These are phyloP conservation scores for Drosophila demipolita DNA, from an alignment of 2,888 invertebrate genomes.

Conservation along the genomic window DNA sequence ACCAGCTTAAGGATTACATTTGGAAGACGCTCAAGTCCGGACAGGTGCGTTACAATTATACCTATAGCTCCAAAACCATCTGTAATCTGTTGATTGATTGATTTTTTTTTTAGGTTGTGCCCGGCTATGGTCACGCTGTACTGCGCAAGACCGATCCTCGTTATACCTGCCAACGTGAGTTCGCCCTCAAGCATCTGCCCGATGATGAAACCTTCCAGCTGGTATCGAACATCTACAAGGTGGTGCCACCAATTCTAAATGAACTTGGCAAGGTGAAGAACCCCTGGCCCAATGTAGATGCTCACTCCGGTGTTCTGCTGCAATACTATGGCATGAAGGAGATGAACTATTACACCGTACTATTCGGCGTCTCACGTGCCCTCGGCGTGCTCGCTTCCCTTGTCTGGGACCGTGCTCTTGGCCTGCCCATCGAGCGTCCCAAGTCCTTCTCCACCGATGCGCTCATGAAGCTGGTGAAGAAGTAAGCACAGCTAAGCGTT, in stretches of 20 bases:
- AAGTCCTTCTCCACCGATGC: conserved; percentile 91
- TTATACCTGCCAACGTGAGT: conserved; percentile 94
- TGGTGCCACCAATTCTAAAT: conserved; percentile 92
- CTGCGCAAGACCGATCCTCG: conserved; percentile 93
- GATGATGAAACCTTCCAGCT: conserved; percentile 92
- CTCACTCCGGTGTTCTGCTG: conserved; percentile 93
- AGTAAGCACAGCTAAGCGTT: conserved; percentile 67
- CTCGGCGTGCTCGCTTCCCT: conserved; percentile 92
- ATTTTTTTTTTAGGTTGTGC: conserved; percentile 87
- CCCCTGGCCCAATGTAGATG: conserved; percentile 97
- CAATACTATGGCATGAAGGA: conserved; percentile 95
- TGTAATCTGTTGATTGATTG: background rate
- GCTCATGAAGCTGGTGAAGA: conserved; percentile 85
- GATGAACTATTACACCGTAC: conserved; percentile 95
- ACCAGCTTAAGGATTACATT: conserved; percentile 97
- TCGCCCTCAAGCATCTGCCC: conserved; percentile 93
- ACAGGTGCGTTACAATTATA: conserved; percentile 85
- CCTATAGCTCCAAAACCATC: background rate
- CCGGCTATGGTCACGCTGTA: conserved; percentile 96
- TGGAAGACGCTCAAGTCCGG: conserved; percentile 97
- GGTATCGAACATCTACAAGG: conserved; percentile 92
- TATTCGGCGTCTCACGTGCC: conserved; percentile 95
- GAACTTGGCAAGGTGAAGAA: conserved; percentile 95
- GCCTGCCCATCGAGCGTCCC: conserved; percentile 93
- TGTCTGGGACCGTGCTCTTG: conserved; percentile 93